Evolutionary conservation across 2,113 vertebrate species (phyloP).

Genomic region (Dicerorhinus sumatrensis): DNA sequence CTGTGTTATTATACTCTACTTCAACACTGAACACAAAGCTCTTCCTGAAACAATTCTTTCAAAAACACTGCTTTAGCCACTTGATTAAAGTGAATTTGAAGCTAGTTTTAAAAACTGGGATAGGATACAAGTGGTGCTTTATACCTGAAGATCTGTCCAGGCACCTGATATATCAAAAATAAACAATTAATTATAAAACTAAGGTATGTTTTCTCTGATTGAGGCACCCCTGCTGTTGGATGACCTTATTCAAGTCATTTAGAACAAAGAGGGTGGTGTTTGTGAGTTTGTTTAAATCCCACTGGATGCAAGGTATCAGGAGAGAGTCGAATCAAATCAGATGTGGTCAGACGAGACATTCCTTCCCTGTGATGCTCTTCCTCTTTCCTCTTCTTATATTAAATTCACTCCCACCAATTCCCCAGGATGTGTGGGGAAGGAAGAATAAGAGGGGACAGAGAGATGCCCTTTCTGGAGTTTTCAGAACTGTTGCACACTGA

Average conservation of each 20-base stretch:
- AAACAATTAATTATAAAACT: not conserved
- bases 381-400: constrained; percentile 48
- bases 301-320: not conserved
- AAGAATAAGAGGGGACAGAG: not conserved
- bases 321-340: constrained; percentile 60
- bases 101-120: constrained; percentile 16
- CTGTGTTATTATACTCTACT: constrained; percentile 19
- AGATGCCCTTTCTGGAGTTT: not conserved
- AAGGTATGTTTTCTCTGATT: not conserved
- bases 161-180: not conserved
- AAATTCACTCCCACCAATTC: not conserved
- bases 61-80: constrained; percentile 13
- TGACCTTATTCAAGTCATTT: not conserved
- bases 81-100: constrained; percentile 24
- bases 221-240: not conserved
- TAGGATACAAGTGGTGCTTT: not conserved
- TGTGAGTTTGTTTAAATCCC: not conserved
- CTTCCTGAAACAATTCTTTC: not conserved
- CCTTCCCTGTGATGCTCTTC: constrained; percentile 22
- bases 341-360: constrained; percentile 64
- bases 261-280: not conserved
- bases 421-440: not conserved
- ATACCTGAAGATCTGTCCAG: not conserved
- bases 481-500: constrained; percentile 56
- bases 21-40: constrained; percentile 38